Conservation (phyloP, 1,140 invertebrate genomes). For the Brachionus angularis region DNA sequence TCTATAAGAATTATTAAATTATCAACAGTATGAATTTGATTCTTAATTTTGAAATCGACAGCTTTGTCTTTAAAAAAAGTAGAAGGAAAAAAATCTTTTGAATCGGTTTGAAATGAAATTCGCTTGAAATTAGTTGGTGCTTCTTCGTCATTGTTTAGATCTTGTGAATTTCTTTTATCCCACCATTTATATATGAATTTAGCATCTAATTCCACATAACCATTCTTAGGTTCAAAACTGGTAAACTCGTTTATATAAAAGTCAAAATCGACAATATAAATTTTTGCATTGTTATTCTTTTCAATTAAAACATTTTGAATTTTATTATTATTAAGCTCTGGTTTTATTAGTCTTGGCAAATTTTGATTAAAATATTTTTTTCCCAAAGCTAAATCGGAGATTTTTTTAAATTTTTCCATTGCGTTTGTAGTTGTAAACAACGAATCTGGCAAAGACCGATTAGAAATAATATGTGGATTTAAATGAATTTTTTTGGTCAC, state of each 20-base stretch:
- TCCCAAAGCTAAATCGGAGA: too few relatives aligned
- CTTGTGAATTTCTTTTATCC: neutral
- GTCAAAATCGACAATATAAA: slow-evolving; percentile 29
- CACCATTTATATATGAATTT: slow-evolving; percentile 38
- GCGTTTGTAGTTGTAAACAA: too few relatives aligned
- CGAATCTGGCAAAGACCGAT: too few relatives aligned
- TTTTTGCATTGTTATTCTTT: neutral
- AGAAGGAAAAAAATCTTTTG: neutral
- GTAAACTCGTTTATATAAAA: slow-evolving; percentile 2
- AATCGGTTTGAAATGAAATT: neutral
- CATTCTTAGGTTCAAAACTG: slow-evolving; percentile 36
- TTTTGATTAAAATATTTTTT: too few relatives aligned
- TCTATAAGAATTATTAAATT: slow-evolving; percentile 14
- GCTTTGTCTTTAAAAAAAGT: neutral
- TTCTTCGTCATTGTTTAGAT: neutral
- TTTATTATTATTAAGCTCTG: too few relatives aligned
- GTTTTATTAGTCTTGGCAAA: too few relatives aligned
- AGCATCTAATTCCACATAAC: neutral
- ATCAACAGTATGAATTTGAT: slow-evolving; percentile 26
- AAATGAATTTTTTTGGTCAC: too few relatives aligned
- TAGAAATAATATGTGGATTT: too few relatives aligned
- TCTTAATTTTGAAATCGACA: neutral
- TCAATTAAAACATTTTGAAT: too few relatives aligned
- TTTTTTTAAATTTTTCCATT: too few relatives aligned
- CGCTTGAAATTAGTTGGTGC: neutral